Evolutionary conservation across 2,113 vertebrate genomes (phyloP), one percentile per base, ranked within the genome.

Genomic region (Nymphicus hollandicus): DNA sequence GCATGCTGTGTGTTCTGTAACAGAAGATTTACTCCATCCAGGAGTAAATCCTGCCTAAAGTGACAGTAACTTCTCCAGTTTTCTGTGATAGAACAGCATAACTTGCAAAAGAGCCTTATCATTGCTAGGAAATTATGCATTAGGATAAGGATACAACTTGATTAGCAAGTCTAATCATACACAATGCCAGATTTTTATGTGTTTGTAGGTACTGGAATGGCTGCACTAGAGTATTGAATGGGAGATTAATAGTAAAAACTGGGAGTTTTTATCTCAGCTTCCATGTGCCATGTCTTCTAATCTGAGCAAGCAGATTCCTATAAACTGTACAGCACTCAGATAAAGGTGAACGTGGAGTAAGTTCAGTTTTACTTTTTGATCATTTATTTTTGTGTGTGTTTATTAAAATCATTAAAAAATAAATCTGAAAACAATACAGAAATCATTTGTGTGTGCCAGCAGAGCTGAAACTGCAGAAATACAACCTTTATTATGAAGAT

Each of bases 141-240:
- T 91, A 76, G 35, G 46, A 49, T 65, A 65, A 76, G 76, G 61
- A 31, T 84, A 53, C 17, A 63, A 16, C 46, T 81, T 50, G 92
- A 91, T 91, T 91, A 94, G 83, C 91, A 90, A 92, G 86, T 80
- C 86, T 91, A 81, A 94, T 92, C 12, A 0, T 83, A 81, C 33
- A 44, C 46, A 73, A 17, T 73, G 37, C 68, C 56, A 77, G 73
- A 61, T 70, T 83, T 77, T 80, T 82, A 63, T 92, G 71, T 78
- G 50, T 78, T 78, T 5, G 0, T 88, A 81, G 93, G 13, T 46
- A 41, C 24, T 17, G 5, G n/a, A 83, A 53, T 88, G 76, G 15
- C 25, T 83, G 7, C 56, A 58, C 68, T 77, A 53, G 76, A 81
- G 90, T 81, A 77, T 17, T 58, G 52, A 74, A 78, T 81, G 60